Evolutionary conservation across 2,888 invertebrate species (phyloP).

Genomic region (Peribatodes rhomboidaria): DNA sequence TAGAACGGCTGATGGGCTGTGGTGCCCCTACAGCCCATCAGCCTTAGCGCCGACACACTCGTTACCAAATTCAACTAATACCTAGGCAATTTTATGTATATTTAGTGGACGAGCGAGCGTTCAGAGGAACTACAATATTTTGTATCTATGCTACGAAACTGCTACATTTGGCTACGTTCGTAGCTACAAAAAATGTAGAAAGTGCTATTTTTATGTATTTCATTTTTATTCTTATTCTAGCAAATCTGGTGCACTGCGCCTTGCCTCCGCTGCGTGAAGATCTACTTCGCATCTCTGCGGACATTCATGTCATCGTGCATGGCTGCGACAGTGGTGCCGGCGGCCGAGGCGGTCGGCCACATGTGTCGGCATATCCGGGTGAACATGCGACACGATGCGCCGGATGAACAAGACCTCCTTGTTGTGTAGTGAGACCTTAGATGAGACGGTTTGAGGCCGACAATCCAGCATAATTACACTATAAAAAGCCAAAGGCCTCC

Average conservation of each 20-base stretch:
- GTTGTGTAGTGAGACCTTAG: constrained; percentile 60
- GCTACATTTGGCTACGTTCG: too few species aligned
- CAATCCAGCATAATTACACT: constrained; percentile 4
- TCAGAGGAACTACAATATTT: too few species aligned
- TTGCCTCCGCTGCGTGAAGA: constrained; percentile 88
- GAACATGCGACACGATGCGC: constrained; percentile 85
- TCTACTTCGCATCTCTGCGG: constrained; percentile 88
- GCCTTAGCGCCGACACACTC: too few species aligned
- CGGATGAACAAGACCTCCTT: constrained; percentile 76
- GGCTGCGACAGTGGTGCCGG: constrained; percentile 88
- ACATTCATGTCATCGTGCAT: constrained; percentile 86
- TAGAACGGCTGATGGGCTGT: too few species aligned
- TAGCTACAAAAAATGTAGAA: too few species aligned
- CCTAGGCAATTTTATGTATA: too few species aligned
- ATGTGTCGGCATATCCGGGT: constrained; percentile 87
- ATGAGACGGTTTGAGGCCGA: not conserved
- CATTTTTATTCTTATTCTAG: constrained; percentile 67
- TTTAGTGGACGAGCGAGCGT: too few species aligned
- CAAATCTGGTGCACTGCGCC: constrained; percentile 92
- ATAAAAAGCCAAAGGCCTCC: too few species aligned
- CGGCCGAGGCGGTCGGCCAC: constrained; percentile 88
- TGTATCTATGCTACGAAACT: too few species aligned
- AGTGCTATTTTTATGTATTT: not conserved
- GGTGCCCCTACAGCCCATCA: too few species aligned
- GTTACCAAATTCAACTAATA: too few species aligned